Percentiles rank a stretch among this genome's conserved stretches.
These are phyloP conservation scores for Criorhina ranunculi DNA, from an alignment of 2,888 invertebrate genomes.

Conservation along the genomic window DNA sequence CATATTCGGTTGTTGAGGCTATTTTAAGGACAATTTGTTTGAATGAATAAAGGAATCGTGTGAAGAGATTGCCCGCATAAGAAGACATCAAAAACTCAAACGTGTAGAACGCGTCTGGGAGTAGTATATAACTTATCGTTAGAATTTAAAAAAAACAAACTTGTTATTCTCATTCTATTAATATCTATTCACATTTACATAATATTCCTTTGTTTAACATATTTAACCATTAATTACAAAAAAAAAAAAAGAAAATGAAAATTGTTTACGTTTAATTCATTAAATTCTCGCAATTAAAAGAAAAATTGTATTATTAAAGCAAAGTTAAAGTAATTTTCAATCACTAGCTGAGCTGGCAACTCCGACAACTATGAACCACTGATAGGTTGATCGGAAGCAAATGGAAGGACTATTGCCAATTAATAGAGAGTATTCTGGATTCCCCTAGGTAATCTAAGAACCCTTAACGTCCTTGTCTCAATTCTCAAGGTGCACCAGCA, in stretches of 20 bases:
- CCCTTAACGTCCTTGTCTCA: too few relatives aligned
- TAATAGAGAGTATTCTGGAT: too few relatives aligned
- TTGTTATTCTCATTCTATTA: slow-evolving; percentile 71
- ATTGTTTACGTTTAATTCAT: slow-evolving; percentile 48
- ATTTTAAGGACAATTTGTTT: slow-evolving; percentile 93
- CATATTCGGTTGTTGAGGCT: slow-evolving; percentile 94
- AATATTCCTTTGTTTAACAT: slow-evolving; percentile 47
- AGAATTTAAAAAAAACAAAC: slow-evolving; percentile 63
- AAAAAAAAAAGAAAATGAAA: slow-evolving; percentile 15
- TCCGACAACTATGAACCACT: too few relatives aligned
- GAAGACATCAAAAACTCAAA: slow-evolving; percentile 42
- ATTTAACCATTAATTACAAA: slow-evolving; percentile 51
- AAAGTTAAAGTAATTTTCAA: background rate
- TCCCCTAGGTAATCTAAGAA: too few relatives aligned
- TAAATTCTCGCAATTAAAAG: slow-evolving; percentile 31
- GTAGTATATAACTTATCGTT: slow-evolving; percentile 63
- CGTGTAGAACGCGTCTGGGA: slow-evolving; percentile 14
- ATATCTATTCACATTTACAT: slow-evolving; percentile 57
- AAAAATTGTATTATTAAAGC: slow-evolving; percentile 49
- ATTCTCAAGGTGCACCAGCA: too few relatives aligned
- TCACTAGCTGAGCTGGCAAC: too few relatives aligned
- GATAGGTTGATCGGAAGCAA: too few relatives aligned
- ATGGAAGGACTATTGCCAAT: too few relatives aligned
- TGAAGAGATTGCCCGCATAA: slow-evolving; percentile 30
- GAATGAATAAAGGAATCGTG: slow-evolving; percentile 83